phyloP scores from a whole-genome alignment of 2,797 vertebrate species.

The Hippocampus kuda region DNA sequence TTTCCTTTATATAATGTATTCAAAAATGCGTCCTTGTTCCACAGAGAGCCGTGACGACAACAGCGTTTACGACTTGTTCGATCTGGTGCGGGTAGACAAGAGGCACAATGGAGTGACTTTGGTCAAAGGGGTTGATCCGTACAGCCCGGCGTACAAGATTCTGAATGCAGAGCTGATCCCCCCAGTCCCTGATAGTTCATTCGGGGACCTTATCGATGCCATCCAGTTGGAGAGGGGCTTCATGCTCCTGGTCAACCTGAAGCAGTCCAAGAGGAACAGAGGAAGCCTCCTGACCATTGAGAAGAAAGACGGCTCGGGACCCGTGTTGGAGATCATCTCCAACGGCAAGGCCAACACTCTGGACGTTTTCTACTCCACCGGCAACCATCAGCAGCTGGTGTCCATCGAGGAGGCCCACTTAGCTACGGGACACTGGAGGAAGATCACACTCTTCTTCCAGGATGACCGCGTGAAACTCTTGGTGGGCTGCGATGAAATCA shows the following conservation, averaged over 20 bases:
- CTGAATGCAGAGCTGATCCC: conserved; percentile 86
- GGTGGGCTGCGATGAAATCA: conserved; percentile 89
- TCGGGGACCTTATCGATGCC: conserved; percentile 90
- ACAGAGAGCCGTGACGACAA: conserved; percentile 79
- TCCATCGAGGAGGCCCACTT: conserved; percentile 84
- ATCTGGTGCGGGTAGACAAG: conserved; percentile 72
- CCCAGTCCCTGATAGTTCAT: conserved; percentile 75
- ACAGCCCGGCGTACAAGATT: conserved; percentile 89
- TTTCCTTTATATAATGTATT: neutral
- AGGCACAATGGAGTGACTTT: conserved; percentile 76
- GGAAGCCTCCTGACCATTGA: conserved; percentile 84
- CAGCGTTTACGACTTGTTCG: conserved; percentile 89
- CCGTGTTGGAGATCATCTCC: conserved; percentile 86
- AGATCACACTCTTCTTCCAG: conserved; percentile 91
- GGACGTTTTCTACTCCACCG: conserved; percentile 79
- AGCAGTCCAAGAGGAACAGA: conserved; percentile 81
- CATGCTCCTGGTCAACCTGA: conserved; percentile 83
- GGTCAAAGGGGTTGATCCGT: conserved; percentile 82
- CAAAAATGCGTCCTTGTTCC: neutral
- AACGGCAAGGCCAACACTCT: conserved; percentile 86
- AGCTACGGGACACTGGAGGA: conserved; percentile 88
- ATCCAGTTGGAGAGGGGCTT: conserved; percentile 88
- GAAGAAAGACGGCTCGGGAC: conserved; percentile 77
- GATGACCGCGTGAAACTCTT: conserved; percentile 87
- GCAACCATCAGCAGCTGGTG: conserved; percentile 75